phyloP scores from a whole-genome alignment of 2,888 invertebrate species.

The Lamellibrachia satsuma region DNA sequence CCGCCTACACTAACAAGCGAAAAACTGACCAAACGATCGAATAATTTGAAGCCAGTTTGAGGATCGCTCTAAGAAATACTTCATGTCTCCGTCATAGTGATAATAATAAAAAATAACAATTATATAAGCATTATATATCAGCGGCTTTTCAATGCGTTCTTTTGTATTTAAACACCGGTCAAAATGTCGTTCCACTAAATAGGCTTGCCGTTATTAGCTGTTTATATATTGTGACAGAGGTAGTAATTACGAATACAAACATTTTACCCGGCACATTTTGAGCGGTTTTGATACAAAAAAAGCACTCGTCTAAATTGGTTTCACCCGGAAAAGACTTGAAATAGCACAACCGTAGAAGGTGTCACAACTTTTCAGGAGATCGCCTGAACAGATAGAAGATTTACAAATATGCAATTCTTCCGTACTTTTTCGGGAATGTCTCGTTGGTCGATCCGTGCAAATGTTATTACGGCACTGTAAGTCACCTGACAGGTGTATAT shows the following conservation, averaged over 20 bases:
- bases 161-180: neutral
- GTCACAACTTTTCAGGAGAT: neutral
- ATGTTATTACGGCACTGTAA: neutral
- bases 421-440: neutral
- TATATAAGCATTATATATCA: neutral
- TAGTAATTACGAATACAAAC: neutral
- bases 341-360: neutral
- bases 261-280: neutral
- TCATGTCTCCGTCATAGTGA: neutral
- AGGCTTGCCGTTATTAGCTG: neutral
- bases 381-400: neutral
- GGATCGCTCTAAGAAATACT: neutral
- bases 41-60: neutral
- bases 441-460: neutral
- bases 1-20: neutral
- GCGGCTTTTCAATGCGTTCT: neutral
- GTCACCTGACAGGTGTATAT: neutral
- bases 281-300: neutral
- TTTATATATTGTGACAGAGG: neutral
- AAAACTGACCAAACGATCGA: neutral
- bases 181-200: neutral
- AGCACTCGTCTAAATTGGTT: neutral
- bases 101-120: neutral
- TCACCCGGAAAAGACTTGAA: neutral
- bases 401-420: neutral